These are phyloP conservation scores for Orchesella cincta DNA, from an alignment of 1,140 invertebrate species.

Conservation along the genomic window DNA sequence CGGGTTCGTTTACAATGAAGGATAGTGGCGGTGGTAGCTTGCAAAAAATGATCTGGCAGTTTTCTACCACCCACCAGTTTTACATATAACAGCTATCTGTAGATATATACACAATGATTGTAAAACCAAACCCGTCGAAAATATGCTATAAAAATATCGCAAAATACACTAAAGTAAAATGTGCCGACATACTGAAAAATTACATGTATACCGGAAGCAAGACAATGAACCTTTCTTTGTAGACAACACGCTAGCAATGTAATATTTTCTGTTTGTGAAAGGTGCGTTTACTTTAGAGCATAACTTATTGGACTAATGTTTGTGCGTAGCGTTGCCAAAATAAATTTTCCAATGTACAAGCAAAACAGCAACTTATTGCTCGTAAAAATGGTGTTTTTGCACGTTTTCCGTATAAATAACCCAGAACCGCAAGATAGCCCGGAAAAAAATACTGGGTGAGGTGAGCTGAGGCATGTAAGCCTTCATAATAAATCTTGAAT, in stretches of 20 bases:
- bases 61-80: background rate
- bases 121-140: background rate
- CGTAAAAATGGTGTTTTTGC: conserved; percentile 3
- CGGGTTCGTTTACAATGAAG: conserved; percentile 11
- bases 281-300: background rate
- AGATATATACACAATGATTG: too few species aligned
- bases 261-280: conserved; percentile 3
- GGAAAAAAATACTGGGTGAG: too few species aligned
- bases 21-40: background rate
- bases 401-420: too few species aligned
- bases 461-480: too few species aligned
- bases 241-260: too few species aligned
- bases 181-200: background rate
- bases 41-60: too few species aligned
- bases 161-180: background rate
- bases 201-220: conserved; percentile 12
- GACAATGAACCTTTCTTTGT: conserved; percentile 4
- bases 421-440: too few species aligned
- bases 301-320: background rate
- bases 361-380: conserved; percentile 8
- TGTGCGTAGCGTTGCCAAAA: conserved; percentile 8
- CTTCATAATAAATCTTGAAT: too few species aligned
- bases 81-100: too few species aligned
- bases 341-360: background rate
- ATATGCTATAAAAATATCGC: too few species aligned